Percentiles rank a stretch among this genome's conserved stretches.
phyloP scores from a whole-genome alignment of 1,140 invertebrate genomes.

The Drosophila serrata region DNA sequence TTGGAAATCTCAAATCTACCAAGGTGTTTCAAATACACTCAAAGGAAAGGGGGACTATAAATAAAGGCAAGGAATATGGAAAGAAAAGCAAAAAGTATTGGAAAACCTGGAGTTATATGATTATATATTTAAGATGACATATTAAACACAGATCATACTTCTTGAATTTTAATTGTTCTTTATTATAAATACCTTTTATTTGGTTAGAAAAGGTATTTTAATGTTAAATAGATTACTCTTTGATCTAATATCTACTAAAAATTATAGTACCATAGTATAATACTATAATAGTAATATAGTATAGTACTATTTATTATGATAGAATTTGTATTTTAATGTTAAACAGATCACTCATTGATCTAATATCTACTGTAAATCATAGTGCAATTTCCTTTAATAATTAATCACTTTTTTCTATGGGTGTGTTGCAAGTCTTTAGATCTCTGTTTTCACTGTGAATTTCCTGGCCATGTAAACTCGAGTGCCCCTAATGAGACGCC shows the following conservation, averaged over 20 bases:
- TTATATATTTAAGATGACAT: background rate
- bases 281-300: too few relatives aligned
- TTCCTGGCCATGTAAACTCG: slow-evolving; percentile 21
- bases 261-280: too few relatives aligned
- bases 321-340: background rate
- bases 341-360: too few relatives aligned
- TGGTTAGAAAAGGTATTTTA: too few relatives aligned
- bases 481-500: slow-evolving; percentile 36
- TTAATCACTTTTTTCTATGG: background rate
- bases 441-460: slow-evolving; percentile 22
- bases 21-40: slow-evolving; percentile 14
- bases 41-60: background rate
- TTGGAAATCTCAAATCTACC: slow-evolving; percentile 60
- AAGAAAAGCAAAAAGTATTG: background rate
- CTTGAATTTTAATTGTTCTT: background rate
- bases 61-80: background rate
- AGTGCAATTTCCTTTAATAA: background rate
- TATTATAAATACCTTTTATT: background rate
- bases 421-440: slow-evolving; percentile 9
- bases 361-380: background rate
- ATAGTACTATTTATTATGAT: too few relatives aligned
- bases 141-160: too few relatives aligned
- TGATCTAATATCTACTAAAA: too few relatives aligned
- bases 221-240: too few relatives aligned
- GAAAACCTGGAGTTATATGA: background rate